A percentile compares a stretch with the other conserved stretches of the same genome.
These are phyloP conservation scores for Eptesicus fuscus DNA, from an alignment of 2,113 vertebrate species.

Conservation along the genomic window DNA sequence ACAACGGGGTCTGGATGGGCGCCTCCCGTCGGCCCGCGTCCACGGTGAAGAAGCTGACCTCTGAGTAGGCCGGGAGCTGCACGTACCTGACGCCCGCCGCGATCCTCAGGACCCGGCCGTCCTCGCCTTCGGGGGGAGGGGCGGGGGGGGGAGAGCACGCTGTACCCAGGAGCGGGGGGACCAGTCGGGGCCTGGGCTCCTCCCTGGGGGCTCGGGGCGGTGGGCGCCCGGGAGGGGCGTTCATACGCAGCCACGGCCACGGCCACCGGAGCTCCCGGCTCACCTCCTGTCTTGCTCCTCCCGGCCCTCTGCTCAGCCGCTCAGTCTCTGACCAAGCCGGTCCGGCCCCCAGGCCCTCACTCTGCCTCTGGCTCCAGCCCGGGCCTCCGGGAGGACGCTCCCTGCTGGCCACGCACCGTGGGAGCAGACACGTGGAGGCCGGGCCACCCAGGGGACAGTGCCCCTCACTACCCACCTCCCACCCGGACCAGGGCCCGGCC, in stretches of 20 bases:
- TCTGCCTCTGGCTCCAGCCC: accelerated
- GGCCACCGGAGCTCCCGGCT: neutral
- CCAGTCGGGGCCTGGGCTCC: neutral
- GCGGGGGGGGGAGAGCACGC: neutral
- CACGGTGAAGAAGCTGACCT: conserved; percentile 59
- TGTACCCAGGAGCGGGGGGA: neutral
- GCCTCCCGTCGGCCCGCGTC: conserved; percentile 47
- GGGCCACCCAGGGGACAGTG: accelerated
- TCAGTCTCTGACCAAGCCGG: neutral
- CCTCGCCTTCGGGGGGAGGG: conserved; percentile 69
- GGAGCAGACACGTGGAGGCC: neutral
- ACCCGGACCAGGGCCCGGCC: neutral
- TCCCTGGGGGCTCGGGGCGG: neutral
- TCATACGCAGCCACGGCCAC: too few species aligned
- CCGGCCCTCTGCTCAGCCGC: neutral
- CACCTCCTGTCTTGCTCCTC: neutral
- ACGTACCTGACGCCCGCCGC: conserved; percentile 48
- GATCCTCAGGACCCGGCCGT: conserved; percentile 64
- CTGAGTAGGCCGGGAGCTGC: conserved; percentile 16
- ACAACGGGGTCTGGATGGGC: conserved; percentile 73
- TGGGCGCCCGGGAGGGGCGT: neutral
- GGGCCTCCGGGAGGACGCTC: accelerated
- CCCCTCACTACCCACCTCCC: neutral
- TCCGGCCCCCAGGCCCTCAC: accelerated
- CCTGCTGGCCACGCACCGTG: neutral